phyloP scores from a whole-genome alignment of 2,113 vertebrate genomes.

The Leptobrachium ailaonicum region DNA sequence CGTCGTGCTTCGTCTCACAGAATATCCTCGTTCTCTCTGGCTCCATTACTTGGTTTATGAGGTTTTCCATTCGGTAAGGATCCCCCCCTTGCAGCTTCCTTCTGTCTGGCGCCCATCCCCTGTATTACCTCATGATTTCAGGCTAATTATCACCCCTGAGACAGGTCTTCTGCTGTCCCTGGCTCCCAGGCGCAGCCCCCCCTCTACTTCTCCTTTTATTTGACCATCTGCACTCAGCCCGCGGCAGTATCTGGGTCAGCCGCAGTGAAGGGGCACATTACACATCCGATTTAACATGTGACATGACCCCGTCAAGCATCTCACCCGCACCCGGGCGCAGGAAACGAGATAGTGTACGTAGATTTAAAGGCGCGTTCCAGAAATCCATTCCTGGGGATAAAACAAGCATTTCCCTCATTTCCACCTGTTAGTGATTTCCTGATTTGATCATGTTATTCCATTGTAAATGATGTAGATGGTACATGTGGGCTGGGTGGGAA shows the following conservation, averaged over 20 bases:
- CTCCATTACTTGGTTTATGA: too few relatives aligned
- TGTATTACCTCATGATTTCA: constrained; percentile 29
- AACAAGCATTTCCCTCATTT: too few relatives aligned
- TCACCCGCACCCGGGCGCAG: too few relatives aligned
- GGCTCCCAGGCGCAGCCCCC: neutral
- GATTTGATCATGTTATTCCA: too few relatives aligned
- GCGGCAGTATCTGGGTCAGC: constrained; percentile 21
- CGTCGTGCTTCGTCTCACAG: too few relatives aligned
- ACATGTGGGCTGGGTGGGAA: too few relatives aligned
- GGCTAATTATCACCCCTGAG: constrained; percentile 31
- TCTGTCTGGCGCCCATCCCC: neutral
- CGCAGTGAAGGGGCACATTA: neutral
- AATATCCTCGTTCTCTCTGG: too few relatives aligned
- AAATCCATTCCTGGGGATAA: too few relatives aligned
- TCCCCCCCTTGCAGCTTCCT: constrained; percentile 8
- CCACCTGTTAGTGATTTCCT: too few relatives aligned
- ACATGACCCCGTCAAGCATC: neutral
- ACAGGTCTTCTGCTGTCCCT: constrained; percentile 25
- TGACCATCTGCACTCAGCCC: constrained; percentile 25
- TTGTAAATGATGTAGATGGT: too few relatives aligned
- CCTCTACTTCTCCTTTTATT: neutral
- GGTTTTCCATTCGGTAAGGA: neutral
- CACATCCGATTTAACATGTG: neutral
- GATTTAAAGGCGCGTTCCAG: too few relatives aligned
- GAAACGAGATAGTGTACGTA: too few relatives aligned